These are phyloP conservation scores for Drosophila picticornis DNA, from an alignment of 2,888 invertebrate species.

Conservation along the genomic window DNA sequence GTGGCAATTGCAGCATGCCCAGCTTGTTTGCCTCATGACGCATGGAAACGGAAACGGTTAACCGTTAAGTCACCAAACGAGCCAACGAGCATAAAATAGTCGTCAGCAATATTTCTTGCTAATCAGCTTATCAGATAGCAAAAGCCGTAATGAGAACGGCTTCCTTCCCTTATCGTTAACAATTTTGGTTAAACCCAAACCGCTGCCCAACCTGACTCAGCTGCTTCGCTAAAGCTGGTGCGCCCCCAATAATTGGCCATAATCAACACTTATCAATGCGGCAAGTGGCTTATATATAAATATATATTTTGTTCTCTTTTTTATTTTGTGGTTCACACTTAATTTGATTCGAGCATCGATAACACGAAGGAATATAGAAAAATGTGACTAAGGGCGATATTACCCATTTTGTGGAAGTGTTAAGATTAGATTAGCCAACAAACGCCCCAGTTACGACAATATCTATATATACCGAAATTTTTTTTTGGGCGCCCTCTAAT, in stretches of 20 bases:
- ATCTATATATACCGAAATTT: conserved; percentile 3
- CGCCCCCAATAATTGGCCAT: conserved; percentile 24
- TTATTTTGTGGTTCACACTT: not conserved
- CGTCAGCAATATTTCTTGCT: conserved; percentile 1
- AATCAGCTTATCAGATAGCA: conserved; percentile 20
- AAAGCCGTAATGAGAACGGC: not conserved
- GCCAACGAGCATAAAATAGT: conserved; percentile 11
- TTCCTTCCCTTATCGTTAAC: conserved; percentile 15
- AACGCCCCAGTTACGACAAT: conserved; percentile 3
- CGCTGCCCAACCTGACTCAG: conserved; percentile 25
- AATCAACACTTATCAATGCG: conserved; percentile 47
- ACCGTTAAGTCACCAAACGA: conserved; percentile 35
- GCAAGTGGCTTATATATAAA: conserved; percentile 14
- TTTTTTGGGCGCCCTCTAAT: conserved; percentile 40
- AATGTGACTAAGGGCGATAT: conserved; percentile 10
- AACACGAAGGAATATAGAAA: conserved; percentile 6
- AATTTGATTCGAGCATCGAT: conserved; percentile 31
- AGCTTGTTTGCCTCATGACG: conserved; percentile 31
- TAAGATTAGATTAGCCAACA: conserved; percentile 13
- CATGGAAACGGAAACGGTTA: conserved; percentile 30
- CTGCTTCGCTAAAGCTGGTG: conserved; percentile 21
- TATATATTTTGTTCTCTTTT: not conserved
- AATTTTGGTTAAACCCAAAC: not conserved
- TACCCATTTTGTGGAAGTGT: not conserved
- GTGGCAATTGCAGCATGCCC: conserved; percentile 32